These are phyloP conservation scores for Megalops cyprinoides DNA, from an alignment of 2,797 vertebrate genomes.

Conservation along the genomic window DNA sequence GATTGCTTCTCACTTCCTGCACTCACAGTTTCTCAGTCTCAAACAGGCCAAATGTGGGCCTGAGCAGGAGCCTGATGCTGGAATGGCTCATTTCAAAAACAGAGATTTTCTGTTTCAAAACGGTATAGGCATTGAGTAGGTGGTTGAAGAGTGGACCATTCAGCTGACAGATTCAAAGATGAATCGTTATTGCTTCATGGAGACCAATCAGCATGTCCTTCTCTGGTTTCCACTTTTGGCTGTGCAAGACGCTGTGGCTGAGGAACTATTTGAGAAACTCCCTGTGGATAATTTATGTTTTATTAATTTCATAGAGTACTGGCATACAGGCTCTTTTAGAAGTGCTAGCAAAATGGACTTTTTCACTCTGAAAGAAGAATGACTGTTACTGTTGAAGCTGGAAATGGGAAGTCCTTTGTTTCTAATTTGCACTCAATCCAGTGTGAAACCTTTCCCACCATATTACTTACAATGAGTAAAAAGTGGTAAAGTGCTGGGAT, in stretches of 20 bases:
- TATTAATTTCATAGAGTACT: no score
- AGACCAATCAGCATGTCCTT: background rate
- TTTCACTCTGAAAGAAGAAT: no score
- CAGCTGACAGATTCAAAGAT: background rate
- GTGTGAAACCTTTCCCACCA: slow-evolving; percentile 22
- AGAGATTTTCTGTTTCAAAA: background rate
- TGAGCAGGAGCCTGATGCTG: background rate
- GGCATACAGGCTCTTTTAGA: no score
- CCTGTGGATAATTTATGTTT: no score
- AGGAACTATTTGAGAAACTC: no score
- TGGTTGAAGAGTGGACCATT: background rate
- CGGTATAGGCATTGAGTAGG: background rate
- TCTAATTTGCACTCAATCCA: slow-evolving; percentile 35
- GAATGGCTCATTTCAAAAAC: background rate
- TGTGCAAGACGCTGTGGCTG: no score
- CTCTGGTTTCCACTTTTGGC: no score
- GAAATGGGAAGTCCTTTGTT: no score
- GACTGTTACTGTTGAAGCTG: no score
- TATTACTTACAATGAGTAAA: slow-evolving; percentile 17
- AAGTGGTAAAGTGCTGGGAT: slow-evolving; percentile 21
- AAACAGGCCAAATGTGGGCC: background rate
- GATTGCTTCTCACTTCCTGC: no score
- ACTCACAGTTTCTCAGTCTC: no score
- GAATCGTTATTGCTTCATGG: slow-evolving; percentile 2
- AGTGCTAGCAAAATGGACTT: no score